Evolutionary conservation across 2,797 vertebrate species (phyloP).

Genomic region (Galago senegalensis): DNA sequence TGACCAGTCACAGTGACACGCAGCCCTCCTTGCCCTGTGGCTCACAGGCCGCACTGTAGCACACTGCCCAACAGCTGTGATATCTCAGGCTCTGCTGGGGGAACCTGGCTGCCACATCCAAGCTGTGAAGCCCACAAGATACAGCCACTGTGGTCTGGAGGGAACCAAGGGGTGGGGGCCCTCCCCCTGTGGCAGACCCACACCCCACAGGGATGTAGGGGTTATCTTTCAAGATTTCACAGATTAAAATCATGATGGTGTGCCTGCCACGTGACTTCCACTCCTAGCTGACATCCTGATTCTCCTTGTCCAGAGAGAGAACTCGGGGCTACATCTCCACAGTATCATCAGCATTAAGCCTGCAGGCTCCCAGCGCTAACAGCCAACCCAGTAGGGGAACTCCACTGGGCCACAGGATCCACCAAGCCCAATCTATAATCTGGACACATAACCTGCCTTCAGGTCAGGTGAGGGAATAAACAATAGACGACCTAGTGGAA

Average conservation of each 20-base stretch:
- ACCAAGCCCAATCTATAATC: neutral
- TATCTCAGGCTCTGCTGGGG: neutral
- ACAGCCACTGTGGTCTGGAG: neutral
- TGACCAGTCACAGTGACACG: neutral
- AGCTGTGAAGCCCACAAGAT: neutral
- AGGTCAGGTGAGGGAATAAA: neutral
- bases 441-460: neutral
- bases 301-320: neutral
- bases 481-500: neutral
- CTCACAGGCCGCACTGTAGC: neutral
- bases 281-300: neutral
- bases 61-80: neutral
- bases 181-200: rapidly evolving
- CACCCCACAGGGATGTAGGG: neutral
- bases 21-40: neutral
- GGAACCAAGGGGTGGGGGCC: neutral
- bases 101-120: neutral
- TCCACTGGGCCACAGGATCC: neutral
- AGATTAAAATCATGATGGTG: neutral
- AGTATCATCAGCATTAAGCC: neutral
- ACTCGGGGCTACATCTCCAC: neutral
- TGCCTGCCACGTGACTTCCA: neutral
- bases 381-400: neutral
- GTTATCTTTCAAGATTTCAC: neutral
- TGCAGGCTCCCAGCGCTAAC: neutral